phyloP scores from a whole-genome alignment of 2,888 invertebrate genomes.

The Syrphus vitripennis region DNA sequence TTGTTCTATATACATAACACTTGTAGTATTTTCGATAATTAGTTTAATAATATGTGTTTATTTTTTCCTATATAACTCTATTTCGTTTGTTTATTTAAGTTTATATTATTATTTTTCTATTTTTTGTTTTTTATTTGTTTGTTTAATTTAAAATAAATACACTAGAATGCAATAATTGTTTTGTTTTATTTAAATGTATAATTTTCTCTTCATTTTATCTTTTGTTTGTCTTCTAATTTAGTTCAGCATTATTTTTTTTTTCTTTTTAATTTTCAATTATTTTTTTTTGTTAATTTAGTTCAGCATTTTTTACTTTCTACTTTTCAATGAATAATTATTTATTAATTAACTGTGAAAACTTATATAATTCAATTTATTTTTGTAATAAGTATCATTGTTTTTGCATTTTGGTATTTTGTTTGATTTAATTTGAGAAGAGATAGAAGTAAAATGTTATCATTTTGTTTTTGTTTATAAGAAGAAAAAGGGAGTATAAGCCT shows the following conservation, averaged over 20 bases:
- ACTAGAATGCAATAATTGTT: conserved; percentile 62
- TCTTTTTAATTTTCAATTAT: conserved; percentile 42
- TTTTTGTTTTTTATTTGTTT: conserved; percentile 21
- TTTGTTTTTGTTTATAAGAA: conserved; percentile 50
- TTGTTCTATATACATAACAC: conserved; percentile 56
- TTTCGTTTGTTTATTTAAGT: conserved; percentile 52
- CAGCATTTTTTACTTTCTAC: conserved; percentile 17
- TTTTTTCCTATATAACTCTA: conserved; percentile 43
- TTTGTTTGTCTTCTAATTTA: conserved; percentile 43
- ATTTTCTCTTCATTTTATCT: conserved; percentile 33
- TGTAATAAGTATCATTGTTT: conserved; percentile 73
- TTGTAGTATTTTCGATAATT: conserved; percentile 31
- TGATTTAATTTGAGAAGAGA: conserved; percentile 61
- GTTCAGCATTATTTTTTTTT: conserved; percentile 68
- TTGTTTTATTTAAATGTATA: conserved; percentile 46
- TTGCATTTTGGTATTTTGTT: conserved; percentile 54
- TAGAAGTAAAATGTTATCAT: conserved; percentile 35
- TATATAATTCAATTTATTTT: conserved; percentile 59
- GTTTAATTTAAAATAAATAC: conserved; percentile 61
- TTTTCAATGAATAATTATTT: conserved; percentile 50
- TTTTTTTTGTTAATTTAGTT: conserved; percentile 26
- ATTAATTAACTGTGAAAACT: conserved; percentile 62
- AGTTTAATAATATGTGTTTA: background rate
- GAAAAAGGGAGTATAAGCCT: conserved; percentile 65
- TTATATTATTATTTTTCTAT: conserved; percentile 35